phyloP scores from a whole-genome alignment of 2,113 vertebrate genomes.

The Poecile atricapillus region DNA sequence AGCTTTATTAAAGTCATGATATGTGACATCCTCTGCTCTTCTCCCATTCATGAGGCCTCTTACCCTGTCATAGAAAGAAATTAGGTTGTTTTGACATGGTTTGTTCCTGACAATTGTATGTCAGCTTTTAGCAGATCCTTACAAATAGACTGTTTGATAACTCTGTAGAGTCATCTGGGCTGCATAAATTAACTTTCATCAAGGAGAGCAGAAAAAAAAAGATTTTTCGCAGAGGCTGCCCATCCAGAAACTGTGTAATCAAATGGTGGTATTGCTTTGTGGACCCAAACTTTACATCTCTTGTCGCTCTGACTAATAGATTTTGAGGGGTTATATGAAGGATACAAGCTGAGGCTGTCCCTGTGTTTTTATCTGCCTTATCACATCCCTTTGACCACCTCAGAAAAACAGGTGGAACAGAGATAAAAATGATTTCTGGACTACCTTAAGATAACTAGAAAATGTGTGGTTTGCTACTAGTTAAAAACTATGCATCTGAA shows the following conservation, averaged over 20 bases:
- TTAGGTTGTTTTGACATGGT: not conserved
- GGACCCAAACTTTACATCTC: not conserved
- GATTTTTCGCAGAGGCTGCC: not conserved
- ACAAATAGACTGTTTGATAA: not conserved
- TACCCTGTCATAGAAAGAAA: not conserved
- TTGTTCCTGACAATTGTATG: not conserved
- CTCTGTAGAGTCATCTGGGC: not conserved
- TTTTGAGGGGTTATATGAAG: not conserved
- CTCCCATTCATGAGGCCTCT: not conserved
- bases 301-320: not conserved
- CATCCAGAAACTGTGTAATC: not conserved
- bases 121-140: not conserved
- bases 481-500: not conserved
- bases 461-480: not conserved
- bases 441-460: not conserved
- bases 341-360: not conserved
- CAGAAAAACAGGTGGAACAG: not conserved
- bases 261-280: not conserved
- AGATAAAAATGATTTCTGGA: not conserved
- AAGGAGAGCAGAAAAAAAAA: not conserved
- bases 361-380: not conserved
- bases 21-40: constrained; percentile 4
- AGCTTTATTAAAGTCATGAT: constrained; percentile 2
- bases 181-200: constrained; percentile 8
- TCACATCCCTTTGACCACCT: not conserved